Evolutionary conservation across 2,797 vertebrate genomes (phyloP), one percentile per base, ranked within the genome.

Genomic region (Pantherophis alleghaniensis): DNA sequence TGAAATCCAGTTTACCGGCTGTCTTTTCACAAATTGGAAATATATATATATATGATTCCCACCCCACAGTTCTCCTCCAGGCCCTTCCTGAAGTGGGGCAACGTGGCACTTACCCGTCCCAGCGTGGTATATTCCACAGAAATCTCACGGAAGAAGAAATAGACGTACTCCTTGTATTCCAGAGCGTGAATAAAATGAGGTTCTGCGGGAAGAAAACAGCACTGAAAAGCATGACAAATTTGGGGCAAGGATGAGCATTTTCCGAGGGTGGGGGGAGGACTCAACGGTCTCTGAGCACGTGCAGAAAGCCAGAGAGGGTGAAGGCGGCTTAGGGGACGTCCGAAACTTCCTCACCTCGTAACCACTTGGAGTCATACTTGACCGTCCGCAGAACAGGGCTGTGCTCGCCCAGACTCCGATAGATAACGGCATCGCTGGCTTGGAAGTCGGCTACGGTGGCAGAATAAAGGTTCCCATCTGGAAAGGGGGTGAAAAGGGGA

Each of bases 141-240:
- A 7, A 99, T 99, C 97, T 99, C 99, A 11, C 99, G 98, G 98
- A 99, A 99, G 98, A 99, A 99, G 95, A 99, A 99, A 97, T 99
- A 99, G 91, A 99, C 98, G 0, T 98, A 98, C 96, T 98, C 98
- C 90, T 99, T 98, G 0, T 99, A 98, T 95, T 99, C 98, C 24
- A 99, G 98, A 4, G 98, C 98, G 7, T 99, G 98, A 26, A 99
- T 97, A 22, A 99, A 99, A 97, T 99, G 98, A 18, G 99, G 99
- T 95, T 99, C 99, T 99, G 95, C 6, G 5, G 32, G 53, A 14
- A 16, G 0, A 2, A 63, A 28, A 7, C 47, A 28, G 51, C 16
- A 1, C 13, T 42, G 26, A 7, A 26, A 55, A 92, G 86, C 0
- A 0, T 0, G 24, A 51, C 22, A 7, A 14, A 13, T 47, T 18